Conservation (phyloP, 2,888 invertebrate species). For the Muschampia plurimacula region DNA sequence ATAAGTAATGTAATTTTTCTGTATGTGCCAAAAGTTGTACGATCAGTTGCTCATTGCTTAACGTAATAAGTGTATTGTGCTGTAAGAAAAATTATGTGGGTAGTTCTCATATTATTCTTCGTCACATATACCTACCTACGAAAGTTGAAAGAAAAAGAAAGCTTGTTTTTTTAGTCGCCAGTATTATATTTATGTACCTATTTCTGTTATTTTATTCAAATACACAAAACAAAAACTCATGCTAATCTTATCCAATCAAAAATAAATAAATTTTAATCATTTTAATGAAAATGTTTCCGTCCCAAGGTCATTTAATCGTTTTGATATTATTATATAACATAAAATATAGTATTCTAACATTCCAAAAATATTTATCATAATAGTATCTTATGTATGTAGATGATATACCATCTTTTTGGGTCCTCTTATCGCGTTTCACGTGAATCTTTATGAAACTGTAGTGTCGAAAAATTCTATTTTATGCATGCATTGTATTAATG, state of each 20-base stretch:
- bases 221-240: not conserved
- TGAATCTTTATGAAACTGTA: constrained; percentile 7
- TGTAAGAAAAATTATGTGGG: constrained; percentile 20
- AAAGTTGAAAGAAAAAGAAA: not conserved
- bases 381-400: constrained; percentile 53
- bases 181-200: constrained; percentile 4
- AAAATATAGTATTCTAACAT: constrained; percentile 56
- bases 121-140: not conserved
- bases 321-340: constrained; percentile 61
- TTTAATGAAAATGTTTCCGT: constrained; percentile 80
- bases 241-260: constrained; percentile 8
- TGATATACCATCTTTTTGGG: constrained; percentile 43
- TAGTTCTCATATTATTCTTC: constrained; percentile 19
- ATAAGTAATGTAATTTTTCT: constrained; percentile 25
- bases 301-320: constrained; percentile 80
- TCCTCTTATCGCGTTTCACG: constrained; percentile 17
- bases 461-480: constrained; percentile 29
- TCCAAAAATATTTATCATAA: constrained; percentile 46
- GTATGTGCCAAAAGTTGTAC: constrained; percentile 46
- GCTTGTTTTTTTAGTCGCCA: not conserved
- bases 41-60: constrained; percentile 41
- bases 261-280: constrained; percentile 35
- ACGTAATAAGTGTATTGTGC: constrained; percentile 16
- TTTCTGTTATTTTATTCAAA: not conserved
- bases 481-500: constrained; percentile 34